Percentiles rank a stretch among this genome's conserved stretches.
Evolutionary conservation across 2,888 invertebrate genomes (phyloP).

Genomic region (Megaustenia siamemsis): DNA sequence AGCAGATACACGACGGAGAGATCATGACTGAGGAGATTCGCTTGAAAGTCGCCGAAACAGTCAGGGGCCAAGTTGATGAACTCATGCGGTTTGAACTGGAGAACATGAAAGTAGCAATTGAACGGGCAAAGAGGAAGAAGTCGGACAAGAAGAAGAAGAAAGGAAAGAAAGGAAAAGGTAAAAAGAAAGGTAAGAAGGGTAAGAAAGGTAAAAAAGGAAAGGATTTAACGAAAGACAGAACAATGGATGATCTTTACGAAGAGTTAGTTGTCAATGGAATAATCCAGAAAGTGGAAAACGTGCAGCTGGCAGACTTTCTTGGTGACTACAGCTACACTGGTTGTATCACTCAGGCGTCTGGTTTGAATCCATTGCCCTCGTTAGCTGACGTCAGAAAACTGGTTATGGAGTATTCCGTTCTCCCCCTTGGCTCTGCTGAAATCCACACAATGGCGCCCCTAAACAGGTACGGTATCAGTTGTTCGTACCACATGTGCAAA

Average conservation of each 20-base stretch:
- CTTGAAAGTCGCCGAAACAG: constrained; percentile 5
- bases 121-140: constrained; percentile 7
- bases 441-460: constrained; percentile 34
- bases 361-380: constrained; percentile 41
- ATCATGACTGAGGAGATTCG: constrained; percentile 42
- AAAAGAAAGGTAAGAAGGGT: constrained; percentile 16
- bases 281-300: background rate
- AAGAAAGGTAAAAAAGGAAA: constrained; percentile 25
- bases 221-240: constrained; percentile 41
- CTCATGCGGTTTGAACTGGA: constrained; percentile 83
- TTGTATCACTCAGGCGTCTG: background rate
- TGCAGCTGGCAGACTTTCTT: constrained; percentile 17
- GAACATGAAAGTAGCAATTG: constrained; percentile 84
- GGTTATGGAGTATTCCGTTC: constrained; percentile 28
- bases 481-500: background rate
- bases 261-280: constrained; percentile 33
- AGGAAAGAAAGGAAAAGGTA: background rate
- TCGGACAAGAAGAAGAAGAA: background rate
- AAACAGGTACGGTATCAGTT: constrained; percentile 21
- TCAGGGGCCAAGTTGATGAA: constrained; percentile 86
- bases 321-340: constrained; percentile 45
- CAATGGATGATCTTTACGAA: constrained; percentile 42
- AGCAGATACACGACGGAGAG: constrained; percentile 36
- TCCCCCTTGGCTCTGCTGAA: constrained; percentile 33
- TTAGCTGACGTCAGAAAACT: constrained; percentile 41